These are phyloP conservation scores for Oreohelix idahoensis DNA, from an alignment of 1,140 invertebrate species.

Conservation along the genomic window DNA sequence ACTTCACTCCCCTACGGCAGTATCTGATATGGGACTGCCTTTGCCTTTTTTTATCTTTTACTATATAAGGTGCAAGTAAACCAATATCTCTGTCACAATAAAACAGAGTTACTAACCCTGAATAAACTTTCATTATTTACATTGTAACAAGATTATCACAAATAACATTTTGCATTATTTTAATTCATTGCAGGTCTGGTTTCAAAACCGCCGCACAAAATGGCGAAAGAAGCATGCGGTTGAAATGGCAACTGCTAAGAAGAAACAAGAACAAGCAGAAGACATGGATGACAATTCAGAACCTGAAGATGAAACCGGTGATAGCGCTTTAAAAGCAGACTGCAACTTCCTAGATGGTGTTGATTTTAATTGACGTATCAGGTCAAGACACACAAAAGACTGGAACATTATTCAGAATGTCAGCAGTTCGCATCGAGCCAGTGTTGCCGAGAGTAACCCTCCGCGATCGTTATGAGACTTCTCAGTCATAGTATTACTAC, in stretches of 20 bases:
- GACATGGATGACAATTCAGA: constrained; percentile 80
- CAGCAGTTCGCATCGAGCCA: neutral
- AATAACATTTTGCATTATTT: neutral
- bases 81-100: no score
- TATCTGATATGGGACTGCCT: no score
- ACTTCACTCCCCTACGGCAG: no score
- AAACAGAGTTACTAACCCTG: no score
- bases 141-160: neutral
- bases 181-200: constrained; percentile 90
- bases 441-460: neutral
- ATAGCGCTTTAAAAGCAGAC: constrained; percentile 45
- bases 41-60: no score
- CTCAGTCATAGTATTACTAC: no score
- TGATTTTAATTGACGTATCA: constrained; percentile 2
- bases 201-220: constrained; percentile 99
- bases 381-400: neutral
- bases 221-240: constrained; percentile 99
- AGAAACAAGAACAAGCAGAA: constrained; percentile 94
- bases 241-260: constrained; percentile 97
- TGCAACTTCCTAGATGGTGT: constrained; percentile 39
- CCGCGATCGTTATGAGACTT: no score
- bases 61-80: no score
- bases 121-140: no score
- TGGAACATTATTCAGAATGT: neutral
- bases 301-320: constrained; percentile 74